Percentiles rank a stretch among this genome's conserved stretches.
These are phyloP conservation scores for Dunckerocampus dactyliophorus DNA, from an alignment of 2,113 vertebrate genomes.

Conservation along the genomic window DNA sequence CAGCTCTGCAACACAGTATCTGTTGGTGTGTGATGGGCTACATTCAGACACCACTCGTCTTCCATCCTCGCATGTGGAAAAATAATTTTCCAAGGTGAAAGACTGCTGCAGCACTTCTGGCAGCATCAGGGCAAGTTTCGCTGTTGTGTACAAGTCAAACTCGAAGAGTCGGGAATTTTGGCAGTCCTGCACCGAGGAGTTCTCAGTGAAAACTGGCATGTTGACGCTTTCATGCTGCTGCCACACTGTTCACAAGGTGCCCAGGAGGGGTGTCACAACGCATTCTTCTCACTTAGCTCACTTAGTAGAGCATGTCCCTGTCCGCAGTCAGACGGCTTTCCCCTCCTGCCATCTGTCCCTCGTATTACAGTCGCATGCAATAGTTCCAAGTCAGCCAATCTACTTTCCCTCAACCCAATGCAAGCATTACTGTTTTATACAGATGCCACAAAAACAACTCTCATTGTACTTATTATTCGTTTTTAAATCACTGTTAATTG, in stretches of 20 bases:
- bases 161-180: constrained; percentile 38
- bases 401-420: constrained; percentile 3
- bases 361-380: constrained; percentile 26
- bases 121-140: constrained; percentile 26
- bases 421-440: not conserved
- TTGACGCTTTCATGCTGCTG: constrained; percentile 61
- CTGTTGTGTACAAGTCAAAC: constrained; percentile 45
- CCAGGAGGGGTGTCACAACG: constrained; percentile 59
- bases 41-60: constrained; percentile 39
- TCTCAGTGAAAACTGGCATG: constrained; percentile 62
- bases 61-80: constrained; percentile 21
- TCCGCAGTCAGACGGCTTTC: constrained; percentile 57
- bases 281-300: constrained; percentile 54
- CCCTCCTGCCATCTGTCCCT: constrained; percentile 48
- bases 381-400: constrained; percentile 36
- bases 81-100: constrained; percentile 33
- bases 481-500: too few species aligned
- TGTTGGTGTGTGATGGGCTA: constrained; percentile 9
- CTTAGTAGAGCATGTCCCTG: constrained; percentile 49
- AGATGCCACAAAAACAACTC: constrained; percentile 11
- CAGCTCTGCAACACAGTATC: constrained; percentile 34
- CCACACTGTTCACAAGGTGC: constrained; percentile 60
- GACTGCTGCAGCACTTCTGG: constrained; percentile 24
- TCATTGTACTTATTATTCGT: not conserved
- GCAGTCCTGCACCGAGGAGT: constrained; percentile 35